Percentiles rank a stretch among this genome's conserved stretches.
Conservation (phyloP, 2,888 invertebrate genomes). For the Macrosoma leucophasiata region DNA sequence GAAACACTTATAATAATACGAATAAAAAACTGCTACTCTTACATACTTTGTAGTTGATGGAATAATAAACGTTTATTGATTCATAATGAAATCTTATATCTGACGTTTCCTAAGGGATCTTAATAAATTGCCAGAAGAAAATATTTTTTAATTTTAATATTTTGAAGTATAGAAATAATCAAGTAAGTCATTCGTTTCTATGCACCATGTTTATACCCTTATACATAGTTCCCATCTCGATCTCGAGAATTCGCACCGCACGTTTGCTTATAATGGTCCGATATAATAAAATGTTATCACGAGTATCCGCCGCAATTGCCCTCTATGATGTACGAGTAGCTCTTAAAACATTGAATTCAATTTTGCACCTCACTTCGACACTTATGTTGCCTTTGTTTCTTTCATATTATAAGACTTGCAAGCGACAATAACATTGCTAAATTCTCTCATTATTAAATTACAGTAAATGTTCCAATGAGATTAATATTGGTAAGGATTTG, state of each 20-base stretch:
- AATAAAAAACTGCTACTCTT: conserved; percentile 41
- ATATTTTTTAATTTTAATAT: no score
- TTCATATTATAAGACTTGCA: no score
- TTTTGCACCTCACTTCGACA: conserved; percentile 30
- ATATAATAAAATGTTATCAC: conserved; percentile 68
- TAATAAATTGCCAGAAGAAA: not conserved
- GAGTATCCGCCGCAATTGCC: conserved; percentile 50
- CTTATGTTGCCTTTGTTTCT: no score
- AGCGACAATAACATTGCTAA: no score
- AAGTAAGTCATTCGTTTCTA: no score
- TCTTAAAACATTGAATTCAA: conserved; percentile 47
- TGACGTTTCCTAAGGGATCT: not conserved
- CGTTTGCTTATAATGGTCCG: conserved; percentile 59
- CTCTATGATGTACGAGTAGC: conserved; percentile 53
- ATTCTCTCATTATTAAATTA: no score
- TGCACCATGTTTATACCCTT: no score
- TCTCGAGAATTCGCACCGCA: conserved; percentile 57
- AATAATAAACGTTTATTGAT: not conserved
- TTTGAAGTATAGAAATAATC: no score
- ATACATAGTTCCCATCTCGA: conserved; percentile 47
- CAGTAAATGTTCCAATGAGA: no score
- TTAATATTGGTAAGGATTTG: no score
- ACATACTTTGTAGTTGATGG: conserved; percentile 10
- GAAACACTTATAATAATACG: conserved; percentile 47
- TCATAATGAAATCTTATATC: not conserved